Evolutionary conservation across 2,113 vertebrate species (phyloP).

Genomic region (Cochlearius cochlearius): DNA sequence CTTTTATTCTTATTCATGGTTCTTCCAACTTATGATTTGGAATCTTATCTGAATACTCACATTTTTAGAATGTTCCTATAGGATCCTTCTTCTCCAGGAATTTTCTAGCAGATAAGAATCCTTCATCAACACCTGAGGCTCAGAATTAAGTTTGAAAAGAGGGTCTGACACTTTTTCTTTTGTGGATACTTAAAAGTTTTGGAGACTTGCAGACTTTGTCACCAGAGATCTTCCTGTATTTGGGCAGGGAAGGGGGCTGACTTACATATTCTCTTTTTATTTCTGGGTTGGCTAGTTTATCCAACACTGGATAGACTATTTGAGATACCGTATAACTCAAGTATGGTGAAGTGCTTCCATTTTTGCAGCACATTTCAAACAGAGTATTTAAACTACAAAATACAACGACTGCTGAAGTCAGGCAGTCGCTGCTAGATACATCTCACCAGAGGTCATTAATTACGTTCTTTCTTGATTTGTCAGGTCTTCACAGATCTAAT

Average conservation of each 20-base stretch:
- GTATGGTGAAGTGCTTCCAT: not conserved
- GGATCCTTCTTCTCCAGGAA: not conserved
- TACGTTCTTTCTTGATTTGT: not conserved
- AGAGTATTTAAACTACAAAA: not conserved
- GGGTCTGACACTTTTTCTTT: not conserved
- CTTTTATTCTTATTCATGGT: not conserved
- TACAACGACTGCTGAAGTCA: not conserved
- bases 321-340: not conserved
- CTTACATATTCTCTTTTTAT: not conserved
- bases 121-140: not conserved
- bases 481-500: not conserved
- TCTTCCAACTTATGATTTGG: not conserved
- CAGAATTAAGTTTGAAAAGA: not conserved
- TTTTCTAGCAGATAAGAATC: not conserved
- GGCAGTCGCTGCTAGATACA: not conserved
- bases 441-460: not conserved
- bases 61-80: not conserved
- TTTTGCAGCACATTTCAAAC: not conserved
- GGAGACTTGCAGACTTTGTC: not conserved
- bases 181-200: not conserved
- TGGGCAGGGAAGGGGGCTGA: not conserved
- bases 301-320: not conserved
- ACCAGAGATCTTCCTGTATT: not conserved
- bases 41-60: not conserved
- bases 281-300: not conserved